These are phyloP conservation scores for Metellina segmentata DNA, from an alignment of 2,888 invertebrate species.

Conservation along the genomic window DNA sequence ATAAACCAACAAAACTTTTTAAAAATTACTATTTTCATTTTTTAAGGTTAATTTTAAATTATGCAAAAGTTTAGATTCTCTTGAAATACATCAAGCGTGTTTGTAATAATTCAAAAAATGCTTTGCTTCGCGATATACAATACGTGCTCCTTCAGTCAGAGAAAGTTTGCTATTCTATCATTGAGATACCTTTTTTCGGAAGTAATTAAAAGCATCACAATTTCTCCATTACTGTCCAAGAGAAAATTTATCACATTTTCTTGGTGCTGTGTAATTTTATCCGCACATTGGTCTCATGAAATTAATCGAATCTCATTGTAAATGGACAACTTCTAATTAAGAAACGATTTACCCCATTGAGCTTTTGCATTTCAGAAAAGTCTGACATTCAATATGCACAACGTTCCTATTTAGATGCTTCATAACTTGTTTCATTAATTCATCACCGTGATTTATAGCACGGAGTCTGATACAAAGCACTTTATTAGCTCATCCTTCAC, in stretches of 20 bases:
- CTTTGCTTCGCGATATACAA: too few relatives aligned
- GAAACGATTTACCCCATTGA: neutral
- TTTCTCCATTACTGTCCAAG: too few relatives aligned
- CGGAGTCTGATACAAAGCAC: neutral
- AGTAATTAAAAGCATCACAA: neutral
- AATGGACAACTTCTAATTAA: constrained; percentile 18
- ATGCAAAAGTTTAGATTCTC: too few relatives aligned
- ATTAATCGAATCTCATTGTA: neutral
- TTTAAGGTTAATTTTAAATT: too few relatives aligned
- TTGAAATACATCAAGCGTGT: too few relatives aligned
- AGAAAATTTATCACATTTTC: neutral
- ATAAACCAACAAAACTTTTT: too few relatives aligned
- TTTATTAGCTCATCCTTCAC: constrained; percentile 34
- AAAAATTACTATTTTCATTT: too few relatives aligned
- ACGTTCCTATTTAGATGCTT: constrained; percentile 28
- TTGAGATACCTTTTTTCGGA: neutral
- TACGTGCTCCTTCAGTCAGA: too few relatives aligned
- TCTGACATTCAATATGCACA: constrained; percentile 2
- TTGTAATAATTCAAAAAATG: too few relatives aligned
- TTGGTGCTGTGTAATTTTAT: neutral
- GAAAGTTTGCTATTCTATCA: neutral
- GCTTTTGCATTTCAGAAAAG: neutral
- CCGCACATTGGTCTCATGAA: neutral
- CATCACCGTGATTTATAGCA: constrained; percentile 13
- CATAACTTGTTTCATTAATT: constrained; percentile 20